Conservation (phyloP, 2,888 invertebrate genomes). For the Zaprionus obscuricornis region DNA sequence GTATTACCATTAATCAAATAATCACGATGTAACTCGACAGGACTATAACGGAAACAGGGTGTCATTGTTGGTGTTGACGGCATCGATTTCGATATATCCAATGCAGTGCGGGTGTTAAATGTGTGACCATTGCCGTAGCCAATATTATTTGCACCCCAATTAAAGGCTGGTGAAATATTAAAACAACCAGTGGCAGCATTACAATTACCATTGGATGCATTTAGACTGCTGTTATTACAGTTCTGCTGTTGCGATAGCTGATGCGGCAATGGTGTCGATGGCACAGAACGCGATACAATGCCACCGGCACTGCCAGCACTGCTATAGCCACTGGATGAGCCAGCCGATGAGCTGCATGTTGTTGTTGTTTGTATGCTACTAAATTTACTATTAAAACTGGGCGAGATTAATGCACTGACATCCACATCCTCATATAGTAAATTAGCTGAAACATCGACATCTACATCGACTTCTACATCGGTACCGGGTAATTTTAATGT, state of each 20-base stretch:
- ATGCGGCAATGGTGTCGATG: conserved; percentile 87
- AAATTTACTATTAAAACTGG: conserved; percentile 78
- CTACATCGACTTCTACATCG: conserved; percentile 54
- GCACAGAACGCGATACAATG: conserved; percentile 87
- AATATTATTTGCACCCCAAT: conserved; percentile 41
- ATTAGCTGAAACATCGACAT: conserved; percentile 57
- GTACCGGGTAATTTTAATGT: conserved; percentile 58
- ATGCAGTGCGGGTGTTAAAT: conserved; percentile 66
- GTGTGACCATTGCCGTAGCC: conserved; percentile 44
- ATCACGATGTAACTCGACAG: conserved; percentile 83
- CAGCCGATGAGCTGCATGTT: conserved; percentile 77
- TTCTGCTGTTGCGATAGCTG: conserved; percentile 51
- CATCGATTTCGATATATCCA: conserved; percentile 89
- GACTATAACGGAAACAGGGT: conserved; percentile 85
- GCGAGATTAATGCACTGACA: conserved; percentile 76
- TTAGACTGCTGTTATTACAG: conserved; percentile 26
- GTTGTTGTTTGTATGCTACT: conserved; percentile 70
- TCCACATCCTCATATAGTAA: conserved; percentile 71
- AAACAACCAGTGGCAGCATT: conserved; percentile 53
- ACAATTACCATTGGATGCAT: conserved; percentile 31
- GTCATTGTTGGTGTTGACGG: conserved; percentile 89
- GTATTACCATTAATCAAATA: conserved; percentile 87
- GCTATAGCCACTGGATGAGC: conserved; percentile 79
- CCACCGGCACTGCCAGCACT: conserved; percentile 74
- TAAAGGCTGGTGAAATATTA: conserved; percentile 52